Evolutionary conservation across 2,113 vertebrate species (phyloP).

Genomic region (Planiliza haematocheilus): DNA sequence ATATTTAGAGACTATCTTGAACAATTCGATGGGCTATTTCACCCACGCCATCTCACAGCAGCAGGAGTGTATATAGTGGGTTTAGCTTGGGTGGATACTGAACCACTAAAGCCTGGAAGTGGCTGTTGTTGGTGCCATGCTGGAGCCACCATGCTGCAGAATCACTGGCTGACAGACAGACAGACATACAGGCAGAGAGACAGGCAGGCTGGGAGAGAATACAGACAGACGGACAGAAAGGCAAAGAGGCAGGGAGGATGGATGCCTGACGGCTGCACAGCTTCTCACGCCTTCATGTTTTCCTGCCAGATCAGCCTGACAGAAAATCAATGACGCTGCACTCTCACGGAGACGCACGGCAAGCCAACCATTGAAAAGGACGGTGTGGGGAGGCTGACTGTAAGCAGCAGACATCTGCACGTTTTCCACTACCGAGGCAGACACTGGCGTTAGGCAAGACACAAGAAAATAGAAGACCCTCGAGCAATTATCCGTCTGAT

Average conservation of each 20-base stretch:
- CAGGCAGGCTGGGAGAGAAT: not conserved
- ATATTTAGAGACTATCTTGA: conserved; percentile 12
- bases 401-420: conserved; percentile 10
- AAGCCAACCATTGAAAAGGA: conserved; percentile 5
- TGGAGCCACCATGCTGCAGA: conserved; percentile 31
- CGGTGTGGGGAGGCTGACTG: not conserved
- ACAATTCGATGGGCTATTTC: conserved; percentile 24
- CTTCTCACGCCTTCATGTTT: conserved; percentile 67
- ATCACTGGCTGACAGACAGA: not conserved
- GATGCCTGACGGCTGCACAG: conserved; percentile 47
- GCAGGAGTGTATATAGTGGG: not conserved
- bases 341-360: conserved; percentile 54
- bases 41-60: conserved; percentile 27
- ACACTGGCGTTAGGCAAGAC: not conserved
- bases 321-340: conserved; percentile 76
- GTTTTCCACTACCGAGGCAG: not conserved
- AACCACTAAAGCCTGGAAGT: not conserved
- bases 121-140: conserved; percentile 4
- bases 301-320: conserved; percentile 64
- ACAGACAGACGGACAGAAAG: not conserved
- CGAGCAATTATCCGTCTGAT: not conserved
- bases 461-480: not conserved
- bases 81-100: conserved; percentile 32
- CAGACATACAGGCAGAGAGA: conserved; percentile 6
- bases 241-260: not conserved